A percentile compares a stretch with the other conserved stretches of the same genome.
Evolutionary conservation across 2,888 invertebrate genomes (phyloP).

Genomic region (Schizotus pectinicornis): DNA sequence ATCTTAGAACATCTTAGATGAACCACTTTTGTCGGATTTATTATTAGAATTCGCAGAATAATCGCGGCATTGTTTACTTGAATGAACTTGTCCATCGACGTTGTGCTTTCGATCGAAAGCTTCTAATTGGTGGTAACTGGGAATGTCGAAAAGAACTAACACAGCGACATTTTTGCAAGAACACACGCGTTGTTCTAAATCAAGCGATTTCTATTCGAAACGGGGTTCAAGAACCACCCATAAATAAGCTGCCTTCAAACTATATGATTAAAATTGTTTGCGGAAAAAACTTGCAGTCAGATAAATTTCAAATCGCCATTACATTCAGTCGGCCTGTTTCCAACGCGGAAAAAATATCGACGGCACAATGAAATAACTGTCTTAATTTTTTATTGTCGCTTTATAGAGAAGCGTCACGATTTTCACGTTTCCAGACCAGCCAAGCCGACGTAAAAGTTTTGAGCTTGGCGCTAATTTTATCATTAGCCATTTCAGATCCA

Average conservation of each 20-base stretch:
- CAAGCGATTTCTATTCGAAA: slow-evolving; percentile 46
- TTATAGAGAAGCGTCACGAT: slow-evolving; percentile 26
- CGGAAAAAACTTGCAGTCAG: slow-evolving; percentile 43
- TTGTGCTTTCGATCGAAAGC: too few relatives aligned
- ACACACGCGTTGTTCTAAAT: slow-evolving; percentile 19
- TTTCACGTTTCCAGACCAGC: slow-evolving; percentile 2
- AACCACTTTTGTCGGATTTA: slow-evolving; percentile 50
- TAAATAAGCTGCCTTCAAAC: slow-evolving; percentile 46
- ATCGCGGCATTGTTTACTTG: slow-evolving; percentile 39
- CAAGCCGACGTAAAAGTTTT: too few relatives aligned
- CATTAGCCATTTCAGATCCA: too few relatives aligned
- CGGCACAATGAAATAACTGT: slow-evolving; percentile 34
- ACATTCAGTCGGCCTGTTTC: slow-evolving; percentile 40
- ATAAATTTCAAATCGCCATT: slow-evolving; percentile 44
- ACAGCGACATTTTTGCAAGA: too few relatives aligned
- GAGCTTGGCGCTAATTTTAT: too few relatives aligned
- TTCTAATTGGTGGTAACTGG: too few relatives aligned
- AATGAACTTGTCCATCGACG: slow-evolving; percentile 14
- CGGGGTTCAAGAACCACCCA: slow-evolving; percentile 37
- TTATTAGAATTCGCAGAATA: slow-evolving; percentile 37
- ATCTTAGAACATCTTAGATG: slow-evolving; percentile 52
- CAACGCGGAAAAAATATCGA: slow-evolving; percentile 32
- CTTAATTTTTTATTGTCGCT: slow-evolving; percentile 28
- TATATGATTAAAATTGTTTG: slow-evolving; percentile 47
- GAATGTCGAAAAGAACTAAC: too few relatives aligned